Percentiles rank a stretch among this genome's conserved stretches.
phyloP scores from a whole-genome alignment of 2,797 vertebrate species.

The Danio choprae region DNA sequence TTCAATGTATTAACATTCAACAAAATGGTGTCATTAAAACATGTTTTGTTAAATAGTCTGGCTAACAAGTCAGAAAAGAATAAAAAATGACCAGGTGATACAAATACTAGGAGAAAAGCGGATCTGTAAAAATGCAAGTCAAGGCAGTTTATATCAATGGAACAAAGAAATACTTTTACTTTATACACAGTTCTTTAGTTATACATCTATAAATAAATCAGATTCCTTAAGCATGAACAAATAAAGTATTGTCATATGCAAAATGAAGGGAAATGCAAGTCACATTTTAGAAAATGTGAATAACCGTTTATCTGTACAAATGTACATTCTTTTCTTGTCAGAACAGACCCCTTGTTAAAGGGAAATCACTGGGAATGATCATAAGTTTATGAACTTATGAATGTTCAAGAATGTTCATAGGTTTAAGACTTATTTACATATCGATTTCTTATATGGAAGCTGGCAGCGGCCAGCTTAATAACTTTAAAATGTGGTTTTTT shows the following conservation, averaged over 20 bases:
- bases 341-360: neutral
- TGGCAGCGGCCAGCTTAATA: neutral
- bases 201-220: conserved; percentile 14
- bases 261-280: conserved; percentile 24
- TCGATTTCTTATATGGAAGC: neutral
- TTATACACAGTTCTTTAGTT: conserved; percentile 2
- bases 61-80: neutral
- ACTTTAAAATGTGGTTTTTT: neutral
- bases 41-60: conserved; percentile 20
- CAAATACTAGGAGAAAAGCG: neutral
- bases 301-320: conserved; percentile 40
- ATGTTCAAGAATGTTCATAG: neutral
- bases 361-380: neutral
- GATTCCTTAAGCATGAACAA: neutral
- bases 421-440: conserved; percentile 24
- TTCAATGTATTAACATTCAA: conserved; percentile 51
- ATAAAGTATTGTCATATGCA: conserved; percentile 3
- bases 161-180: neutral
- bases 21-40: conserved; percentile 22
- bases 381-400: neutral
- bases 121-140: conserved; percentile 32
- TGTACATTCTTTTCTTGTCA: conserved; percentile 23
- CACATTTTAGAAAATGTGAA: conserved; percentile 1
- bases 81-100: conserved; percentile 23
- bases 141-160: neutral